Evolutionary conservation across 2,888 invertebrate species (phyloP).

Genomic region (Choreutis nemorana): DNA sequence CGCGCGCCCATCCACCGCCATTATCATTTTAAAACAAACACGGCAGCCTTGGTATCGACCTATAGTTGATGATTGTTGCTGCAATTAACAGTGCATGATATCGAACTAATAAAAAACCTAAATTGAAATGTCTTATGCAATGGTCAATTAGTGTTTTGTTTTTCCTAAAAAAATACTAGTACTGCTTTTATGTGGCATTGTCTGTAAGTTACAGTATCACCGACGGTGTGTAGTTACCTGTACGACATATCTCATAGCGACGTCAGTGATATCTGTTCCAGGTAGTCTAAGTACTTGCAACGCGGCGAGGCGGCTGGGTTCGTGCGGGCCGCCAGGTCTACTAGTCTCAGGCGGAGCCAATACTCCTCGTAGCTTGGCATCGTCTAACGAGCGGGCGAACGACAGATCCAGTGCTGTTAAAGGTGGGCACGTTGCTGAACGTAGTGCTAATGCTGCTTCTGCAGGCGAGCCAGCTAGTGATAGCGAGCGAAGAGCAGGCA

Average conservation of each 20-base stretch:
- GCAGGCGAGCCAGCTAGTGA: conserved; percentile 80
- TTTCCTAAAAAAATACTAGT: too few species aligned
- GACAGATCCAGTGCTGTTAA: conserved; percentile 81
- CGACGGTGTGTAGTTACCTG: too few species aligned
- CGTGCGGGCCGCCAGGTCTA: conserved; percentile 69
- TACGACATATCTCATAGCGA: conserved; percentile 70
- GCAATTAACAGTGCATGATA: too few species aligned
- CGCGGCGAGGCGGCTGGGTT: conserved; percentile 70
- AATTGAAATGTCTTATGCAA: too few species aligned
- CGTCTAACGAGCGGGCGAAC: conserved; percentile 86
- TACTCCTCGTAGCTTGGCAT: conserved; percentile 84
- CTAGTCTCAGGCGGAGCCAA: conserved; percentile 88
- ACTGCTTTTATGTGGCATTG: too few species aligned
- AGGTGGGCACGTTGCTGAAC: conserved; percentile 83
- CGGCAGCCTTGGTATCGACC: too few species aligned
- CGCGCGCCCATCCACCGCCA: too few species aligned
- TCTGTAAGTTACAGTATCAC: too few species aligned
- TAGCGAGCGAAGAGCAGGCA: conserved; percentile 83
- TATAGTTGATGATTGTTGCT: too few species aligned
- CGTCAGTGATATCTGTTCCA: conserved; percentile 90
- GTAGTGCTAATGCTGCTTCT: conserved; percentile 80
- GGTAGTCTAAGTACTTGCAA: conserved; percentile 79
- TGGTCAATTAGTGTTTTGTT: too few species aligned
- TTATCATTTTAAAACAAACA: too few species aligned
- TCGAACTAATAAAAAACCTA: too few species aligned